Base-by-base conservation (phyloP, 2,113 vertebrate genomes). In the Gasterosteus aculeatus region DNA sequence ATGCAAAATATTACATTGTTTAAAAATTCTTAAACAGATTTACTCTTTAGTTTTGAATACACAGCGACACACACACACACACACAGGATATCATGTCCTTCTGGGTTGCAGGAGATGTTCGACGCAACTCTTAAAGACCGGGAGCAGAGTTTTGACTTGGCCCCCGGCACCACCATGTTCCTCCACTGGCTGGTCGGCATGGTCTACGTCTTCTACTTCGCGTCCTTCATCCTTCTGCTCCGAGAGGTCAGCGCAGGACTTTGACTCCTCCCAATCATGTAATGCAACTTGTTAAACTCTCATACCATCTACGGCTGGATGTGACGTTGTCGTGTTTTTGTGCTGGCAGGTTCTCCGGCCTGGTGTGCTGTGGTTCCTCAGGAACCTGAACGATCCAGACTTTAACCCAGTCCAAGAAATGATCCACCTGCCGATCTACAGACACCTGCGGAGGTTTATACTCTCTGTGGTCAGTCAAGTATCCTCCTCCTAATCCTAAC, bases 121-220 rank as follows among this genome's bases (percentile, higher is more conserved):
- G 97, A 98, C 46, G 97, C 96, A 5, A 97, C 97, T 53, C 91
- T 99, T 60, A 99, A 98, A 78, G 97, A 99, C 56, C 87, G 97
- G 85, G 95, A 97, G 72, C 79, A 96, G 89, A 99, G 97, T 83
- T 99, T 99, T 85, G 96, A 98, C 76, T 97, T 97, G 0, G 97
- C 97, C 2, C 97, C 97, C 2, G 97, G 97, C 7, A 99, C 97
- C 5, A 99, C 97, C 39, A 98, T 99, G 96, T 98, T 98, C 84
- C 94, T 99, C 73, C 97, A 99, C 67, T 99, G 97, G 97, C 91
- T 99, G 22, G 97, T 99, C 16, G 97, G 97, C 61, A 98, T 99
- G 97, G 97, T 99, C 29, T 99, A 99, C 0, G 97, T 99, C 82
- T 99, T 99, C 89, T 99, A 99, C 91, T 99, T 99, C 5, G 97